Conservation (phyloP, 2,113 vertebrate genomes). For the Antennarius striatus region DNA sequence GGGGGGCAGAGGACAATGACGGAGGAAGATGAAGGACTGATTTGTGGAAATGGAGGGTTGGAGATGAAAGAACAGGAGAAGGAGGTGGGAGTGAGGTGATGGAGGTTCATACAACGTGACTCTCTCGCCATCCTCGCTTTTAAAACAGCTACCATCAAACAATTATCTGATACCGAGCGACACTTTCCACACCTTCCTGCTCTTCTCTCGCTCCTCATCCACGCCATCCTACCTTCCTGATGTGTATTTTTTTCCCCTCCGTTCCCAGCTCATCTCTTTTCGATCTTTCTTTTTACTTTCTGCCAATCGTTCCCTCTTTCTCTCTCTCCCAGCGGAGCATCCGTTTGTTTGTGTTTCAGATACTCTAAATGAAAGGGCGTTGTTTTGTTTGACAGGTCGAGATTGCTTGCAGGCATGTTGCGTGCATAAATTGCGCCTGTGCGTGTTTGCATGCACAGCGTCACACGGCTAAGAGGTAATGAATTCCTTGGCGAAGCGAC, state of each 20-base stretch:
- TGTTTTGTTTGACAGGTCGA: constrained; percentile 66
- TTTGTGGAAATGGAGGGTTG: constrained; percentile 33
- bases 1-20: constrained; percentile 28
- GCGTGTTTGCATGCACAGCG: constrained; percentile 15
- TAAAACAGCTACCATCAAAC: constrained; percentile 23
- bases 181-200: constrained; percentile 7
- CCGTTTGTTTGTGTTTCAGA: constrained; percentile 76
- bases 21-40: constrained; percentile 33
- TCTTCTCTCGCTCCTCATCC: constrained; percentile 26
- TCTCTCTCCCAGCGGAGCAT: constrained; percentile 57
- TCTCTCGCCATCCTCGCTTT: constrained; percentile 3
- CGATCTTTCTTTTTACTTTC: constrained; percentile 8
- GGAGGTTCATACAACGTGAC: constrained; percentile 1
- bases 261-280: constrained; percentile 1
- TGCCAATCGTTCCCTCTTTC: constrained; percentile 17
- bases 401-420: constrained; percentile 58
- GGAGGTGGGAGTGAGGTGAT: background rate
- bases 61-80: constrained; percentile 47
- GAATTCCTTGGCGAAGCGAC: constrained; percentile 78
- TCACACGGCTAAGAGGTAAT: constrained; percentile 73
- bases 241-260: constrained; percentile 15
- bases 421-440: constrained; percentile 9
- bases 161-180: constrained; percentile 15
- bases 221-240: constrained; percentile 20
- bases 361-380: constrained; percentile 68